Evolutionary conservation across 2,888 invertebrate species (phyloP).

Genomic region (Cabera pusaria): DNA sequence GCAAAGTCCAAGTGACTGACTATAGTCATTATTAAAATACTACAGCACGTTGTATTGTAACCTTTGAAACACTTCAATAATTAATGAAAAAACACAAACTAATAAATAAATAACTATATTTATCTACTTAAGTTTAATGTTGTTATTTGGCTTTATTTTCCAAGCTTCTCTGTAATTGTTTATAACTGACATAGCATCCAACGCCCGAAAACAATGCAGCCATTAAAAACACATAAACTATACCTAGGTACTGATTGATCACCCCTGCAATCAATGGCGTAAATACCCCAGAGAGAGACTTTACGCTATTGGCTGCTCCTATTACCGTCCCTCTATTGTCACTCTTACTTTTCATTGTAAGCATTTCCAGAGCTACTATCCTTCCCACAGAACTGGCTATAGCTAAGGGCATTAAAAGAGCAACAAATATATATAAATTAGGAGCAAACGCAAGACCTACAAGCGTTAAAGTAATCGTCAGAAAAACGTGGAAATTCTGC

Average conservation of each 20-base stretch:
- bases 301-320: constrained; percentile 80
- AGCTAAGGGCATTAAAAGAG: constrained; percentile 72
- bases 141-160: constrained; percentile 35
- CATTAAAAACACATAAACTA: constrained; percentile 54
- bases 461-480: constrained; percentile 61
- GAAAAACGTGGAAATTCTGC: constrained; percentile 70
- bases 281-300: constrained; percentile 79
- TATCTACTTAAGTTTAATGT: constrained; percentile 9
- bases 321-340: constrained; percentile 80
- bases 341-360: constrained; percentile 67
- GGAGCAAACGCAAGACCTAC: constrained; percentile 61
- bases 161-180: constrained; percentile 32
- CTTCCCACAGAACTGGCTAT: constrained; percentile 69
- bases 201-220: constrained; percentile 51
- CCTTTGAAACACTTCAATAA: too few species aligned
- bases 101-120: constrained; percentile 2
- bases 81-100: constrained; percentile 1
- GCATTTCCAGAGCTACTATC: constrained; percentile 72
- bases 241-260: constrained; percentile 70
- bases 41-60: too few species aligned
- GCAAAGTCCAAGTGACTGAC: too few species aligned
- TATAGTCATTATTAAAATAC: too few species aligned
- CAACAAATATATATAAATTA: constrained; percentile 56
- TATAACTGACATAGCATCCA: constrained; percentile 54
- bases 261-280: constrained; percentile 79